Evolutionary conservation across 2,888 invertebrate species (phyloP).

Genomic region (Idaea biselata): DNA sequence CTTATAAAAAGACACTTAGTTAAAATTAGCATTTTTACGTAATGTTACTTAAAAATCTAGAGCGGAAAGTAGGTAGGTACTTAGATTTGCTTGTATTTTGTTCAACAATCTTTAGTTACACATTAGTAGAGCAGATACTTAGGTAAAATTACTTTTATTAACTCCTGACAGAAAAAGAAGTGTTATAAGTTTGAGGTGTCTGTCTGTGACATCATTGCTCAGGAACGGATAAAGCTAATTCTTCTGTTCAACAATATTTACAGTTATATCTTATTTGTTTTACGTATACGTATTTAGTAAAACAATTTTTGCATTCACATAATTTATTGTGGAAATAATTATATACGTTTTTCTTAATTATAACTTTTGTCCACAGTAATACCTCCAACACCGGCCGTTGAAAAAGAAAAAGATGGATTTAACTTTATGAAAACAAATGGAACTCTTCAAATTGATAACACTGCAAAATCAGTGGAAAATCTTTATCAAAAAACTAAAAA

Average conservation of each 20-base stretch:
- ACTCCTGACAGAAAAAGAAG: too few relatives aligned
- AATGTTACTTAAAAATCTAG: not conserved
- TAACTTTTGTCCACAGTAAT: conserved; percentile 49
- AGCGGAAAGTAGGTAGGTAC: not conserved
- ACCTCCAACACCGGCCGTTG: conserved; percentile 68
- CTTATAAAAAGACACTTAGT: not conserved
- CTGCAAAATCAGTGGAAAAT: conserved; percentile 65
- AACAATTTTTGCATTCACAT: too few relatives aligned
- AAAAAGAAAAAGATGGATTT: conserved; percentile 54
- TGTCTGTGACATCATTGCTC: too few relatives aligned
- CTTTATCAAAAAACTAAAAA: conserved; percentile 47
- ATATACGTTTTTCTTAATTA: too few relatives aligned
- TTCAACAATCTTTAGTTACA: not conserved
- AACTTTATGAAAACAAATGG: conserved; percentile 48
- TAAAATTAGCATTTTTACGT: not conserved
- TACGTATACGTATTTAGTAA: too few relatives aligned
- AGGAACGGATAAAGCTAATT: too few relatives aligned
- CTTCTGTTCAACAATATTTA: too few relatives aligned
- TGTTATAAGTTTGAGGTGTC: too few relatives aligned
- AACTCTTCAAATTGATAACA: conserved; percentile 35
- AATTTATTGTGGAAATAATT: too few relatives aligned
- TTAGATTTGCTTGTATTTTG: not conserved
- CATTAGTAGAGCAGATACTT: too few relatives aligned
- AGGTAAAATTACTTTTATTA: too few relatives aligned
- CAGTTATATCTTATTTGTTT: too few relatives aligned